Evolutionary conservation across 2,888 invertebrate species (phyloP).

Genomic region (Hartigia nigra): DNA sequence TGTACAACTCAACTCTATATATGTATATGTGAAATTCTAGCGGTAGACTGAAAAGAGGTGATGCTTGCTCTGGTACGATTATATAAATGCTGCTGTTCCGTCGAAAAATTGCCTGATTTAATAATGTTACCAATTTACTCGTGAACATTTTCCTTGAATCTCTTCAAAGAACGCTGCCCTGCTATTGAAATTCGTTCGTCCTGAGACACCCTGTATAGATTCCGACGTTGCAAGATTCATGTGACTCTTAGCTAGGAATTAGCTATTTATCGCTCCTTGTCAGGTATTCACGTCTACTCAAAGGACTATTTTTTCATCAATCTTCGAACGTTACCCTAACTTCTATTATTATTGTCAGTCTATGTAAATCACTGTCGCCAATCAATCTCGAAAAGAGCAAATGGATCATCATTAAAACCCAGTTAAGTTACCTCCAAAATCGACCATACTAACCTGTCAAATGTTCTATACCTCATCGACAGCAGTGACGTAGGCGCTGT

Average conservation of each 20-base stretch:
- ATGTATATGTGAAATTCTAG: fast-evolving
- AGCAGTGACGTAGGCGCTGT: too few species aligned
- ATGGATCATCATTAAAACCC: background rate
- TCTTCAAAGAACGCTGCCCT: too few species aligned
- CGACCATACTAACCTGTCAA: too few species aligned
- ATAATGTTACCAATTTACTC: too few species aligned
- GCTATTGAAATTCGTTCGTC: background rate
- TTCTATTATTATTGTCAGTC: background rate
- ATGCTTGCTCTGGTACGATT: background rate
- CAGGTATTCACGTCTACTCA: background rate
- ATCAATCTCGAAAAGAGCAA: background rate
- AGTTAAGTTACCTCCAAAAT: too few species aligned
- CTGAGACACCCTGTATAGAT: background rate
- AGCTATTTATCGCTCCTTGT: background rate
- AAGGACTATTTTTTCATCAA: background rate
- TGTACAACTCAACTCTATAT: background rate
- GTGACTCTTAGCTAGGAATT: background rate
- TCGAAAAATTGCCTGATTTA: too few species aligned
- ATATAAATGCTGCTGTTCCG: too few species aligned
- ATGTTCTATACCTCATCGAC: too few species aligned
- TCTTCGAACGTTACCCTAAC: background rate
- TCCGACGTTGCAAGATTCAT: background rate
- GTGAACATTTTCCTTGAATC: too few species aligned
- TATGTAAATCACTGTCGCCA: background rate
- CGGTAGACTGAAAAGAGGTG: background rate